These are phyloP conservation scores for Sciurus vulgaris DNA, from an alignment of 2,797 vertebrate genomes.

Conservation along the genomic window DNA sequence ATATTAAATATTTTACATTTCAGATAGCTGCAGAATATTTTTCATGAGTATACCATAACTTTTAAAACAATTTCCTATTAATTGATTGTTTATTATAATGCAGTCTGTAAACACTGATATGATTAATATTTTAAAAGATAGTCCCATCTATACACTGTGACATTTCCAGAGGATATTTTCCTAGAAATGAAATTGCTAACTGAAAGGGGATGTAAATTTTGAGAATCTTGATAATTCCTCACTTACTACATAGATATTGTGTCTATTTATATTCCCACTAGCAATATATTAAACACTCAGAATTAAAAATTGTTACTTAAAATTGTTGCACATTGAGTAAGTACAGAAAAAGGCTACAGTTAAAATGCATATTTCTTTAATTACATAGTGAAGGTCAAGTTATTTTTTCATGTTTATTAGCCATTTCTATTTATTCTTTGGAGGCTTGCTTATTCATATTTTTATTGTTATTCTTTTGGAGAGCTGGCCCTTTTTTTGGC, in stretches of 20 bases:
- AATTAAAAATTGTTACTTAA: slow-evolving; percentile 4
- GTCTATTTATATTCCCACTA: not conserved
- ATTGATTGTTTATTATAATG: not conserved
- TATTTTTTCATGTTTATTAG: not conserved
- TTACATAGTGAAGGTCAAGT: slow-evolving; percentile 13
- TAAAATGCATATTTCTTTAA: slow-evolving; percentile 36
- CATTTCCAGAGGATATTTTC: not conserved
- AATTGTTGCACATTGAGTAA: slow-evolving; percentile 17
- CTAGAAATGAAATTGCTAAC: slow-evolving; percentile 28
- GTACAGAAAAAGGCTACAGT: slow-evolving; percentile 1
- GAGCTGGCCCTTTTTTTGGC: not conserved
- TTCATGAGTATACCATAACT: not conserved
- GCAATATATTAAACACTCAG: not conserved
- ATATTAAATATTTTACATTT: slow-evolving; percentile 34
- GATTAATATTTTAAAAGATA: not conserved
- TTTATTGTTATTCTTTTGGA: not conserved
- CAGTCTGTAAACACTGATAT: not conserved
- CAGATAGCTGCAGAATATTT: not conserved
- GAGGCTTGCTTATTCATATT: not conserved
- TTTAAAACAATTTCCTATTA: not conserved
- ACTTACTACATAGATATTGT: not conserved
- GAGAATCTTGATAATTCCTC: not conserved
- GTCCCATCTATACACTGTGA: not conserved
- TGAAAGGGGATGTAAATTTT: not conserved
- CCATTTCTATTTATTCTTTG: not conserved